These are phyloP conservation scores for Amphimallon solstitiale DNA, from an alignment of 2,888 invertebrate genomes.

Conservation along the genomic window DNA sequence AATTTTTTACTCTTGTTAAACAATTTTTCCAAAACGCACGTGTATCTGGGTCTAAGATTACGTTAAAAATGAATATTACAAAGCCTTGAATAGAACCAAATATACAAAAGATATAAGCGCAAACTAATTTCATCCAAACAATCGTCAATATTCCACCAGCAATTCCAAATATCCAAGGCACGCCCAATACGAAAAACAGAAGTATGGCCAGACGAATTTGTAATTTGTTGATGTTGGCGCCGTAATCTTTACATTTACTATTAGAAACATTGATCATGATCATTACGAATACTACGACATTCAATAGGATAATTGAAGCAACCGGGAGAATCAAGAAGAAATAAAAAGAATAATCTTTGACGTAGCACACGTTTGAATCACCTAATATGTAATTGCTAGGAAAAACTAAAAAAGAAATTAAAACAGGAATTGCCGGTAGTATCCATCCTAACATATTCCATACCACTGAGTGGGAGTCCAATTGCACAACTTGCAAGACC, in stretches of 20 bases:
- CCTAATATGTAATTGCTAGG: slow-evolving; percentile 24
- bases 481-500: slow-evolving; percentile 15
- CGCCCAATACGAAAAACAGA: slow-evolving; percentile 27
- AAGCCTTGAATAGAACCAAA: slow-evolving; percentile 26
- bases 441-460: slow-evolving; percentile 11
- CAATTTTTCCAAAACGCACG: no score
- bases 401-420: slow-evolving; percentile 13
- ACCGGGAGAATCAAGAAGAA: slow-evolving; percentile 23
- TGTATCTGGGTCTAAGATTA: no score
- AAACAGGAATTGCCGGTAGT: slow-evolving; percentile 22
- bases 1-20: no score
- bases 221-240: neutral
- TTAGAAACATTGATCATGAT: slow-evolving; percentile 22
- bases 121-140: slow-evolving; percentile 16
- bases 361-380: slow-evolving; percentile 26
- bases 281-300: slow-evolving; percentile 16
- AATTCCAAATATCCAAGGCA: slow-evolving; percentile 33
- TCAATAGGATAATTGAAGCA: slow-evolving; percentile 18
- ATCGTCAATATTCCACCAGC: neutral
- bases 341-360: slow-evolving; percentile 14
- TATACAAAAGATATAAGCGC: slow-evolving; percentile 20
- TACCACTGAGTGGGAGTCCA: neutral
- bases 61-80: slow-evolving; percentile 23
- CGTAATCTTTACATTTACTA: slow-evolving; percentile 19
- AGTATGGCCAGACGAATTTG: slow-evolving; percentile 14